Conservation (phyloP, 2,113 vertebrate genomes). For the Alouatta palliata region DNA sequence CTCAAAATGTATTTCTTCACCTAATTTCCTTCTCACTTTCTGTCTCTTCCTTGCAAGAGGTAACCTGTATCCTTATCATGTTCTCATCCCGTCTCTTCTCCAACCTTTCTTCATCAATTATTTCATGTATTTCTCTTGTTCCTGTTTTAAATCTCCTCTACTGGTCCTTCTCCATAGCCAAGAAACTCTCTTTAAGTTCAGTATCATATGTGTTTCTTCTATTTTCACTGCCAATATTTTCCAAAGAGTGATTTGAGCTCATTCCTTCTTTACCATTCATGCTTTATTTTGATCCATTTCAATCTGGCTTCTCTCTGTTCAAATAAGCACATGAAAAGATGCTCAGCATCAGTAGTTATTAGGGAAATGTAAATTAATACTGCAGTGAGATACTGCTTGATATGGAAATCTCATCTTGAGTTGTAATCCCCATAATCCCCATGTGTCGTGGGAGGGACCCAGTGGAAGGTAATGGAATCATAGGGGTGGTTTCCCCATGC, state of each 20-base stretch:
- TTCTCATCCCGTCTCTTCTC: not conserved
- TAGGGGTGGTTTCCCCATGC: too few species aligned
- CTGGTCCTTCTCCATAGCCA: not conserved
- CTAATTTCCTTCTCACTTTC: not conserved
- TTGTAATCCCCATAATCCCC: too few species aligned
- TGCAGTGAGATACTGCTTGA: not conserved
- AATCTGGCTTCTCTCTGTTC: not conserved
- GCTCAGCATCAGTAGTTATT: not conserved
- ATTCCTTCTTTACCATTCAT: not conserved
- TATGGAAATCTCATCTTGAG: too few species aligned
- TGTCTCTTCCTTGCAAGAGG: not conserved
- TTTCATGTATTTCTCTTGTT: not conserved
- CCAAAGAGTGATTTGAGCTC: not conserved
- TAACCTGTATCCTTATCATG: not conserved
- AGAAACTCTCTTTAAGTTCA: not conserved
- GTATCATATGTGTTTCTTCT: not conserved
- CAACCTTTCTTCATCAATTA: not conserved
- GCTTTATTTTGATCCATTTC: not conserved
- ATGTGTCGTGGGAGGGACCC: too few species aligned
- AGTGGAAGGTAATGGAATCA: too few species aligned
- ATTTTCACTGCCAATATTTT: constrained; percentile 4
- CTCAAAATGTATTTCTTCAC: not conserved
- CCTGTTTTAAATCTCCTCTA: not conserved
- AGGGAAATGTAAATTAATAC: not conserved
- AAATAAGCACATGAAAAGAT: not conserved